Base-by-base conservation (phyloP, 1,140 invertebrate species). In the Holcopasites calliopsidis region DNA sequence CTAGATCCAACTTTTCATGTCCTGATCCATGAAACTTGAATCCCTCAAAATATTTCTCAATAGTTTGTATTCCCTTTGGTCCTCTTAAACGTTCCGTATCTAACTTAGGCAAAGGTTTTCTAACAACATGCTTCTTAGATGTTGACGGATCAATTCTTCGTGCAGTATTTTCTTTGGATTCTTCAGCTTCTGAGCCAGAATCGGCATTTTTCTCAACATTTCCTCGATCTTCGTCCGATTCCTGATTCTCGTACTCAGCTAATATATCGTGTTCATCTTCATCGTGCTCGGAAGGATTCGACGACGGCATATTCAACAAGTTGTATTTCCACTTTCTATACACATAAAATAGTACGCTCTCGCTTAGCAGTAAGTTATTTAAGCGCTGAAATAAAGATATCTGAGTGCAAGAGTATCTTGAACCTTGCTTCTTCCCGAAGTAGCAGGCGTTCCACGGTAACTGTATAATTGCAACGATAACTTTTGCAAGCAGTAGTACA, bases 11-110 rank as follows among this genome's bases (percentile, higher is more conserved):
- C 74, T 94, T 94, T 91, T 98, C 97, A 89, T 96, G 92, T 1
- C 96, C 96, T 92, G 96, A 95, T 58, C 97, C 97, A 90, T 95
- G 93, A 85, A 96, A 97, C 89, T 97, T 96, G 55, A 97, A 95
- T 85, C 96, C 94, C 85, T 96, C 94, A 84, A 97, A 98, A 86
- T 95, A 93, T 5, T 95, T 93, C 70, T 96, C 94, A 21, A 98
- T 93, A 21, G 94, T 94, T 13, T 95, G 93, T 60, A 98, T 93
- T 31, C 97, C 97, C 86, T 96, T 94, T 3, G 94, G 93, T 4
- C 96, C 95, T 66, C 93, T 95, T 11, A 98, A 89, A 49, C 94
- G 93, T 38, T 94, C 94, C 10, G 94, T 93, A 82, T 96, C 95
- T 23, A 97, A 90, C 78, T 95, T 94, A n/a, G 94, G 94, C 54